Base-by-base conservation (phyloP, 2,113 vertebrate genomes). In the Misgurnus mizolepis region DNA sequence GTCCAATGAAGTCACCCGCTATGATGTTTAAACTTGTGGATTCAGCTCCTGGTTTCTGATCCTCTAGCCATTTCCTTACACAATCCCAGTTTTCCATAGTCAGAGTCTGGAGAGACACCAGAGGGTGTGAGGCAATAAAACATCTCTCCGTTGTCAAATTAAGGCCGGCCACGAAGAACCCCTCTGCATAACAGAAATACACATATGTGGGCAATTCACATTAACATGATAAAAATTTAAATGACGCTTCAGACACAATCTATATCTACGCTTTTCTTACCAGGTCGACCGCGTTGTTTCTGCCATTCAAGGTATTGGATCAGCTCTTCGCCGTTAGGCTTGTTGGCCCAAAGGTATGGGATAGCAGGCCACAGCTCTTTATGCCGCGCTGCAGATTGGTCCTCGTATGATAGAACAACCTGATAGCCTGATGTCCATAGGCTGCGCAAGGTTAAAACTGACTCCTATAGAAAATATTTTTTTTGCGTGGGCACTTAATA, bases 301-400 rank as follows among this genome's bases (percentile, higher is more conserved):
- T 91, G 92, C 62, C 0, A 49, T 49, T 98, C 95, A 66, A 98
- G 86, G 82, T 92, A 96, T 0, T 49, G 72, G 78, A 95, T 85
- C 0, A 98, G 93, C 1, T 83, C 89, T 0, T 84, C 15, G 0
- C 94, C 87, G 7, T 92, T 88, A 0, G 76, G 86, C 81, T 93
- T 84, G 85, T 98, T 89, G 49, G 94, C 96, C 96, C 96, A 97
- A 95, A 93, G 95, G 89, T 96, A 96, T 0, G 95, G 94, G 81
- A 97, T 85, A 0, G 82, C 86, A 0, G 94, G 94, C 95, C 96
- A 98, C 40, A 99, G 90, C 82, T 94, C 92, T 0, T 0, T 6
- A 60, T 96, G 91, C 39, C 80, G 62, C 4, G 0, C 11, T 62
- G 92, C 86, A 0, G 84, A 8, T 14, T 27, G 0, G 9, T 92